Evolutionary conservation across 2,113 vertebrate genomes (phyloP), one percentile per base, ranked within the genome.

Genomic region (Panthera uncia): DNA sequence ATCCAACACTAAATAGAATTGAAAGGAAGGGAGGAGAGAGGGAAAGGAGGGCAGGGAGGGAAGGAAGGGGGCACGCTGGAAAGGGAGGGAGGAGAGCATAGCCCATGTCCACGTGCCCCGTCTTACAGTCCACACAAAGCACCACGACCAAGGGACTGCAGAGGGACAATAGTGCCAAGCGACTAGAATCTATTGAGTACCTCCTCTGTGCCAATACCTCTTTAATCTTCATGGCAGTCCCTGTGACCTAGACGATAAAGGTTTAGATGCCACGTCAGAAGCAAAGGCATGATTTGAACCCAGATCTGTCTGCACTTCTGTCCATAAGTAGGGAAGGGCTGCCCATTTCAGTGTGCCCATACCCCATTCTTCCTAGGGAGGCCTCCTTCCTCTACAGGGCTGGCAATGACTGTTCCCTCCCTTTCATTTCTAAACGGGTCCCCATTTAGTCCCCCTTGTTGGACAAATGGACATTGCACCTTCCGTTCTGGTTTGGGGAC

Each of bases 201-300:
- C 69, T 7, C 9, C 61, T 14, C 0, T n/a, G 66, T 50, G 11
- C 36, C 13, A 14, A 0, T 11, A 3, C n/a, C 23, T 55, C 29
- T 66, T 45, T 69, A 23, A 65, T 38, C 57, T 52, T 41, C 1
- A 0, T 18, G 18, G 14, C 15, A 2, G 0, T 5, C 3, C 9
- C 4, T 19, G 3, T 85, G 57, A 50, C 38, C 63, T 55, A 13
- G 10, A 38, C 11, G 36, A 21, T 18, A 57, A 10, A 76, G 11
- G 4, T 19, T 52, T 15, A n/a, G 18, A 36, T 15, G n/a, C 50
- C 7, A 0, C 0, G 3, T 7, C 33, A 55, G 63, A 19, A 74
- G 55, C 50, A 36, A 55, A 36, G 41, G 25, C 19, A 36, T 85
- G 14, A 50, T 48, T 71, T 29, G 65, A 21, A 91, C 25, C 21